phyloP scores from a whole-genome alignment of 2,113 vertebrate species.

The Bostrychus sinensis region DNA sequence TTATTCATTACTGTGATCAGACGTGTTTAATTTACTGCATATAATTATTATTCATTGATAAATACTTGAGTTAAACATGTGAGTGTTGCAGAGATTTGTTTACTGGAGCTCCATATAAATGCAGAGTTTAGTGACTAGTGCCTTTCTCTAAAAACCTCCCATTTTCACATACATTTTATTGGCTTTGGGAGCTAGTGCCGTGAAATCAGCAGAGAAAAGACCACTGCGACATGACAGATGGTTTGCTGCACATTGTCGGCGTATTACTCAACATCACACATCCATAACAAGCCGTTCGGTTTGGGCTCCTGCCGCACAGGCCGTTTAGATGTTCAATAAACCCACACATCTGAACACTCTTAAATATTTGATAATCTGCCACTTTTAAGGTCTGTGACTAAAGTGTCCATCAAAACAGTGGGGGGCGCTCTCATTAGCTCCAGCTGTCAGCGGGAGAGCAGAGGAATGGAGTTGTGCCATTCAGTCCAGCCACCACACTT shows the following conservation, averaged over 20 bases:
- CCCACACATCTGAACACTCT: conserved; percentile 21
- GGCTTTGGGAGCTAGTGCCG: not conserved
- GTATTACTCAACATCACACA: conserved; percentile 1
- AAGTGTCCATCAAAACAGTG: conserved; percentile 17
- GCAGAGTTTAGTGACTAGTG: not conserved
- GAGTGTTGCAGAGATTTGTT: too few species aligned
- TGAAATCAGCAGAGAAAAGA: conserved; percentile 10
- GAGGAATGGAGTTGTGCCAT: not conserved
- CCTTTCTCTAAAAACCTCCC: too few species aligned
- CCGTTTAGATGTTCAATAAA: conserved; percentile 14
- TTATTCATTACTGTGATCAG: too few species aligned
- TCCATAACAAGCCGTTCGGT: conserved; percentile 6
- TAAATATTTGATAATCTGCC: conserved; percentile 15
- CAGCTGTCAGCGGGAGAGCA: conserved; percentile 11
- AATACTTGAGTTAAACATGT: too few species aligned
- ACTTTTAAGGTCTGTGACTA: conserved; percentile 15
- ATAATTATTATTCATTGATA: too few species aligned
- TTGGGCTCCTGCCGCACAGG: not conserved
- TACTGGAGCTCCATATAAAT: too few species aligned
- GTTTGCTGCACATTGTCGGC: not conserved
- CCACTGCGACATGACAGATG: not conserved
- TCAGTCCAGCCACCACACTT: conserved; percentile 8
- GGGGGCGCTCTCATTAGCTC: conserved; percentile 8
- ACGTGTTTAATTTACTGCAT: too few species aligned
- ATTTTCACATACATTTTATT: not conserved